Base-by-base conservation (phyloP, 2,113 vertebrate species). In the Petromus typicus region DNA sequence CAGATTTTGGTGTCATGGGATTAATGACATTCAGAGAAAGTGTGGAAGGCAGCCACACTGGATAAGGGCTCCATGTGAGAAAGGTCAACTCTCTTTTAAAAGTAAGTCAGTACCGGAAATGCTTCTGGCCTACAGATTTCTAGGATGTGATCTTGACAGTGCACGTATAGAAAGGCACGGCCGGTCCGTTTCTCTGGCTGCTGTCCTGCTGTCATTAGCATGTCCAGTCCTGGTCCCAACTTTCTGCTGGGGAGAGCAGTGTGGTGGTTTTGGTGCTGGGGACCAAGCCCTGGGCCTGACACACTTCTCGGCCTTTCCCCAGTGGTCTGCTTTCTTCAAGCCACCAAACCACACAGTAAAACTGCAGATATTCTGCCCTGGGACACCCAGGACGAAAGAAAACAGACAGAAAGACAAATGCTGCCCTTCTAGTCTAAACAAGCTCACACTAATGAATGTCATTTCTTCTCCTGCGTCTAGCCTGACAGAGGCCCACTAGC, bases 171-270 rank as follows among this genome's bases (percentile, higher is more conserved):
- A 67, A 78, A 89, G 22, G 40, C 37, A 9, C 1, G 12, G 22
- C 0, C 0, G 18, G 7, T 27, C 3, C 2, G 2, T 48, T 56
- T 69, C 12, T 56, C 12, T 12, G 1, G 43, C 5, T 16, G 20
- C 20, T 67, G 18, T n/a, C 1, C 10, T 61, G 56, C 13, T 32
- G 61, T 32, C 45, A 34, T 78, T 51, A 45, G 71, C 2, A 27
- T 69, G 84, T 20, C 59, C 40, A 32, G 40, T 13, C n/a, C 32
- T 87, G 73, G n/a, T n/a, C n/a, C n/a, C n/a, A n/a, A n/a, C 27
- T 40, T 25, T 79, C 5, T 7, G 25, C 25, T 80, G 5, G 16
- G 1, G 25, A 13, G 23, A 54, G 32, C 13, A 59, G 11, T 20
- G 54, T 25, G 20, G 12, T 71, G 25, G 54, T 16, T 32, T n/a